phyloP scores from a whole-genome alignment of 2,888 invertebrate species.

The Hedya salicella region DNA sequence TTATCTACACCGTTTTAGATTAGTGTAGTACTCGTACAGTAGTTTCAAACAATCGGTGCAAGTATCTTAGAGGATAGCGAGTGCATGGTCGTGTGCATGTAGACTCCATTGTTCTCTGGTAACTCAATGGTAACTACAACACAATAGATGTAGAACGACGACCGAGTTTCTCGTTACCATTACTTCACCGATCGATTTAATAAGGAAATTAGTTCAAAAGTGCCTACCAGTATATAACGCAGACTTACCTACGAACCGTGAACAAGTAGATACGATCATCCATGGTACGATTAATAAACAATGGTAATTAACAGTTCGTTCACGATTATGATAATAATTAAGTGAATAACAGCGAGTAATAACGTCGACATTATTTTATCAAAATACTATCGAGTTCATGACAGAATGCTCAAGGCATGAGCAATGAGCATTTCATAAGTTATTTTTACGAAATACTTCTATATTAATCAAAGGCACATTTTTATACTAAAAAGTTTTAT shows the following conservation, averaged over 20 bases:
- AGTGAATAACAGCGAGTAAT: too few relatives aligned
- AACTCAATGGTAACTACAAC: not conserved
- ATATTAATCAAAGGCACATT: too few relatives aligned
- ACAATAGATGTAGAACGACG: constrained; percentile 3
- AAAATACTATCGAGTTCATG: too few relatives aligned
- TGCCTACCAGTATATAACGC: not conserved
- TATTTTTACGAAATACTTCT: not conserved
- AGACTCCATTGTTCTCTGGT: not conserved
- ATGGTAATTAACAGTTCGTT: too few relatives aligned
- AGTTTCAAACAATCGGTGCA: not conserved
- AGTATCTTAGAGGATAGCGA: not conserved
- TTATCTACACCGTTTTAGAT: too few relatives aligned
- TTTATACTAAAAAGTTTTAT: constrained; percentile 18
- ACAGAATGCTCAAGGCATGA: not conserved
- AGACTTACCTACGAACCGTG: too few relatives aligned
- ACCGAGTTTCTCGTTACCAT: not conserved
- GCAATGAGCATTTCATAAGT: not conserved
- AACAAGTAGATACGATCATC: too few relatives aligned
- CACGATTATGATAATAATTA: too few relatives aligned
- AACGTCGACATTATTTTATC: too few relatives aligned
- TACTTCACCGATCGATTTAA: not conserved
- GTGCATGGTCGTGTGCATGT: not conserved
- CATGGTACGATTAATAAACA: too few relatives aligned
- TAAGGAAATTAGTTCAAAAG: not conserved
- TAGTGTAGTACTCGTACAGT: too few relatives aligned